Percentiles rank a stretch among this genome's conserved stretches.
Evolutionary conservation across 2,888 invertebrate species (phyloP).

Genomic region (Alloplasta piceator): DNA sequence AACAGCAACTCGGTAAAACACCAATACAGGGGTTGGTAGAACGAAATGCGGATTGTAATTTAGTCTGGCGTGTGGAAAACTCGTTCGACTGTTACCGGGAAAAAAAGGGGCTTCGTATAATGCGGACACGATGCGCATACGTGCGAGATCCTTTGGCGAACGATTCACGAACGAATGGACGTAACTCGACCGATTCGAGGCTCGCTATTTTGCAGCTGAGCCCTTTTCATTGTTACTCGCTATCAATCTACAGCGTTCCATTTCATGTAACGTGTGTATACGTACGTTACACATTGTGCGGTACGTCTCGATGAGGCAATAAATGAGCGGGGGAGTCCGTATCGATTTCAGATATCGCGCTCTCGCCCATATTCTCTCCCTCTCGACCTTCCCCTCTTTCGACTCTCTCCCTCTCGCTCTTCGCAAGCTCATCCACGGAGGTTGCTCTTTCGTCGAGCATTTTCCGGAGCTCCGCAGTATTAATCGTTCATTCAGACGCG

Average conservation of each 20-base stretch:
- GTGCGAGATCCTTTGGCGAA: neutral
- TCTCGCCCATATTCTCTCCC: constrained; percentile 41
- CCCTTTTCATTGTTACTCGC: no score
- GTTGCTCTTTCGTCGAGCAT: constrained; percentile 55
- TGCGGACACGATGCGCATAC: neutral
- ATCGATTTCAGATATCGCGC: constrained; percentile 66
- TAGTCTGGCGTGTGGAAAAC: constrained; percentile 20
- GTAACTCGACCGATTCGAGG: no score
- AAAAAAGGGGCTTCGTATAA: neutral
- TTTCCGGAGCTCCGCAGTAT: constrained; percentile 73
- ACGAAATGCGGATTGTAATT: constrained; percentile 24
- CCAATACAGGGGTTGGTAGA: neutral
- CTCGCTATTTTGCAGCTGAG: no score
- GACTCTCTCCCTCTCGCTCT: constrained; percentile 34
- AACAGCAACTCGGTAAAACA: neutral
- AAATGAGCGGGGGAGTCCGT: constrained; percentile 52
- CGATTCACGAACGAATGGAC: no score
- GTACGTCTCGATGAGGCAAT: constrained; percentile 34
- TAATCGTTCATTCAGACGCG: constrained; percentile 70
- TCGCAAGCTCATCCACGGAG: constrained; percentile 23
- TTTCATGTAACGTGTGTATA: constrained; percentile 4
- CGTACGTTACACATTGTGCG: constrained; percentile 9
- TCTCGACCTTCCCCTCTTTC: constrained; percentile 39
- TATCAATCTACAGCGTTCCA: neutral
- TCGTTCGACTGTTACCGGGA: constrained; percentile 16